These are phyloP conservation scores for Drosophila kikkawai DNA, from an alignment of 1,140 invertebrate genomes.

Conservation along the genomic window DNA sequence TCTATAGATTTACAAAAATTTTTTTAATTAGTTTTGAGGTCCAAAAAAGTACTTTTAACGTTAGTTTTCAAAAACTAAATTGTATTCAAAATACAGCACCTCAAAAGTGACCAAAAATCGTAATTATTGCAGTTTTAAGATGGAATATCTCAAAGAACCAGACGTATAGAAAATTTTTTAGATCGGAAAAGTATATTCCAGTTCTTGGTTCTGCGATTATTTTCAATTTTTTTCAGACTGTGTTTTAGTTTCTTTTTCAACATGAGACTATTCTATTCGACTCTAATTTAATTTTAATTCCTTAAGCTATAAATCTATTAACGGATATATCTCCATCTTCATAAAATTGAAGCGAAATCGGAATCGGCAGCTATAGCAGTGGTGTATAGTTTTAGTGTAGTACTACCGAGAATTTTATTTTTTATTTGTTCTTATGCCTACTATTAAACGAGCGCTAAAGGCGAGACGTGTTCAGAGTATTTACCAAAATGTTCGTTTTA, in stretches of 20 bases:
- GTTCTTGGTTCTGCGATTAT: too few relatives aligned
- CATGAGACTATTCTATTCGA: background rate
- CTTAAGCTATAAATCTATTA: background rate
- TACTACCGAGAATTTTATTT: constrained; percentile 42
- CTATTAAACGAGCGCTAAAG: constrained; percentile 42
- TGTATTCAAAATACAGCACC: too few relatives aligned
- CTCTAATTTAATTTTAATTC: background rate
- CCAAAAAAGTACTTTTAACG: too few relatives aligned
- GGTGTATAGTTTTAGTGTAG: constrained; percentile 16
- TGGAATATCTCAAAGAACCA: too few relatives aligned
- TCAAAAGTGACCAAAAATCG: too few relatives aligned
- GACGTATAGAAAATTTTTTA: too few relatives aligned
- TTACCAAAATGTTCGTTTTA: constrained; percentile 35
- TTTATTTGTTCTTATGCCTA: constrained; percentile 37
- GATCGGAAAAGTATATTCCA: too few relatives aligned
- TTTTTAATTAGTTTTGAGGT: too few relatives aligned
- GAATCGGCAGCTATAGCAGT: background rate
- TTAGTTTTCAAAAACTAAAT: too few relatives aligned
- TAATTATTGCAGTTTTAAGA: too few relatives aligned
- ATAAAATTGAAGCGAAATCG: constrained; percentile 16
- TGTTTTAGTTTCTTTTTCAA: background rate
- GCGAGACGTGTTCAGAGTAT: constrained; percentile 49
- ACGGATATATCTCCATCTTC: background rate
- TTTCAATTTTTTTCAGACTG: too few relatives aligned
- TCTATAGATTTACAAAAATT: too few relatives aligned